Conservation (phyloP, 2,888 invertebrate species). For the Toxonevra muliebris region DNA sequence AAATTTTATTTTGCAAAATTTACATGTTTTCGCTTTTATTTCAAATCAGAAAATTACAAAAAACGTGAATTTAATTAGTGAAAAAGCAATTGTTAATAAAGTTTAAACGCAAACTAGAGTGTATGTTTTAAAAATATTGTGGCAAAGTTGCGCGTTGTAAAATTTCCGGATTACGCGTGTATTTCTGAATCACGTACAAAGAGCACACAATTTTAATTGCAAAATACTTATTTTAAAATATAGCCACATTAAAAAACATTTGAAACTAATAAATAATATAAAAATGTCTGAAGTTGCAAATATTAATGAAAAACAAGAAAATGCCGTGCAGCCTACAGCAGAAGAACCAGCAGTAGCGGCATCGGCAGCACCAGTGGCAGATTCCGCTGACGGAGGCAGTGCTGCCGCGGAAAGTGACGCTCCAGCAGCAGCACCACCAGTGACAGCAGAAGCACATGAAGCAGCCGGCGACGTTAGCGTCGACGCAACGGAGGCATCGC, state of each 20-base stretch:
- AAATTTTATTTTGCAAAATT: conserved; percentile 42
- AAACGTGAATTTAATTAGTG: conserved; percentile 13
- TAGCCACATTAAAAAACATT: conserved; percentile 20
- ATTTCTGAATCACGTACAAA: conserved; percentile 33
- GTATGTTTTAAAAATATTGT: conserved; percentile 36
- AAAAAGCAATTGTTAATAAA: conserved; percentile 16
- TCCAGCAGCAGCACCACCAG: conserved; percentile 29
- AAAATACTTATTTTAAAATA: conserved; percentile 16
- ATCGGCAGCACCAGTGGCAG: conserved; percentile 23
- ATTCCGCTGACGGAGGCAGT: conserved; percentile 20
- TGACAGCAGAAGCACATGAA: conserved; percentile 24
- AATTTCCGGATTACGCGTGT: conserved; percentile 27
- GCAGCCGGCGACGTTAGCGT: conserved; percentile 22
- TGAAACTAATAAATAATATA: conserved; percentile 21
- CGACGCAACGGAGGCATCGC: conserved; percentile 30
- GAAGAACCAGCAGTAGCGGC: conserved; percentile 26
- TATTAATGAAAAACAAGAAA: conserved; percentile 47
- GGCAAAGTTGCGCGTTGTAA: conserved; percentile 35
- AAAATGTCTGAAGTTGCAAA: conserved; percentile 54
- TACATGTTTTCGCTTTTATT: conserved; percentile 39
- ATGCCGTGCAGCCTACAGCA: conserved; percentile 32
- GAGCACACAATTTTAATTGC: conserved; percentile 16
- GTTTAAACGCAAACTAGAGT: background rate
- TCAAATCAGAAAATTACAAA: conserved; percentile 28
- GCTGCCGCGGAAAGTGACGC: conserved; percentile 17